Conservation (phyloP, 2,113 vertebrate species). For the Corythoichthys haematopterus region DNA sequence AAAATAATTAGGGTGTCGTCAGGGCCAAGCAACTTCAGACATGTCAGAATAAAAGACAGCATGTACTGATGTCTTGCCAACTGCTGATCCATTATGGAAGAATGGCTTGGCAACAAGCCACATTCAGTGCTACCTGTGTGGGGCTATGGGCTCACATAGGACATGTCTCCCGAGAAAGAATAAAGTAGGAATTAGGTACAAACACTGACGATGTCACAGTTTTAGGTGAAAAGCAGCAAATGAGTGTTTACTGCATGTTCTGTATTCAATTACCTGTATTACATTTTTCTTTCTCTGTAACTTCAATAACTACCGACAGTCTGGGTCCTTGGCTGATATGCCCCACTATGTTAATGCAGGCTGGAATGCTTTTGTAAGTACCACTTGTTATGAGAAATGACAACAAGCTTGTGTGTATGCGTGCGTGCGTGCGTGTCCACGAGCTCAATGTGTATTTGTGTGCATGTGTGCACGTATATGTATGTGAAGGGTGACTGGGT, state of each 20-base stretch:
- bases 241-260: neutral
- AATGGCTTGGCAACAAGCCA: slow-evolving; percentile 30
- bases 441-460: neutral
- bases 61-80: slow-evolving; percentile 38
- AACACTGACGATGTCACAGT: neutral
- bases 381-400: slow-evolving; percentile 35
- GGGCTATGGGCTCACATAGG: neutral
- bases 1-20: slow-evolving; percentile 3
- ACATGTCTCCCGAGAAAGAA: neutral
- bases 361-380: slow-evolving; percentile 44
- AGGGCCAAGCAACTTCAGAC: slow-evolving; percentile 25
- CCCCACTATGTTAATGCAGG: slow-evolving; percentile 35
- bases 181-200: neutral
- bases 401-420: slow-evolving; percentile 12
- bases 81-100: slow-evolving; percentile 28
- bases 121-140: slow-evolving; percentile 10
- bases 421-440: neutral
- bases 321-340: slow-evolving; percentile 7
- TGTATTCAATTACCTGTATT: neutral
- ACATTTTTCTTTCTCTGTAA: neutral
- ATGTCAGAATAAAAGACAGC: slow-evolving; percentile 18
- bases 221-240: neutral
- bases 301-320: neutral
- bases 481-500: slow-evolving; percentile 37
- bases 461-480: neutral